phyloP scores from a whole-genome alignment of 2,888 invertebrate species.

The Strigamia maritima region DNA sequence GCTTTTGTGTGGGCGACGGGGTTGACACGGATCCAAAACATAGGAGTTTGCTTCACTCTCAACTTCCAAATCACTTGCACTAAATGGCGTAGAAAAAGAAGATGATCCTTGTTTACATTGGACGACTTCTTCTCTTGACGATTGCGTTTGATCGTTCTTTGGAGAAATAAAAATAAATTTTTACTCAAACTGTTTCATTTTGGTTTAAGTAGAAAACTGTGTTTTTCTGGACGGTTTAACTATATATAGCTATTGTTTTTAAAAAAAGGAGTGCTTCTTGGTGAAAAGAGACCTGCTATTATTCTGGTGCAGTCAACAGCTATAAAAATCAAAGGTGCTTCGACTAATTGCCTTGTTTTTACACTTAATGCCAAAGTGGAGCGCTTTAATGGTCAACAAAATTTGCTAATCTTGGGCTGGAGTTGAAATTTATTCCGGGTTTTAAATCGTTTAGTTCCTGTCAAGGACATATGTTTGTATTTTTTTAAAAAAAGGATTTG shows the following conservation, averaged over 20 bases:
- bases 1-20: not conserved
- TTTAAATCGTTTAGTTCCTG: not conserved
- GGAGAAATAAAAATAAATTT: too few relatives aligned
- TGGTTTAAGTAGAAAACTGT: too few relatives aligned
- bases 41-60: not conserved
- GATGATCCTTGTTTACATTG: not conserved
- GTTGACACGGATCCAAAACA: not conserved
- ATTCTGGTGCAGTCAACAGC: not conserved
- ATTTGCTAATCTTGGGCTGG: not conserved
- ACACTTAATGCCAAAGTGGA: not conserved
- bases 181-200: too few relatives aligned
- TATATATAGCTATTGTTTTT: too few relatives aligned
- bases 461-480: too few relatives aligned
- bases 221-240: too few relatives aligned
- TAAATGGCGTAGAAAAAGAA: not conserved
- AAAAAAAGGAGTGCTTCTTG: too few relatives aligned
- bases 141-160: too few relatives aligned
- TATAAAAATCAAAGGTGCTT: not conserved
- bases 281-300: too few relatives aligned
- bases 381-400: not conserved
- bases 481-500: too few relatives aligned
- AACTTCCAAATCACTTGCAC: not conserved
- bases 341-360: not conserved
- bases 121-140: not conserved
- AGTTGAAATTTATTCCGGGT: not conserved